Base-by-base conservation (phyloP, 2,797 vertebrate species). In the Linurgus olivaceus region DNA sequence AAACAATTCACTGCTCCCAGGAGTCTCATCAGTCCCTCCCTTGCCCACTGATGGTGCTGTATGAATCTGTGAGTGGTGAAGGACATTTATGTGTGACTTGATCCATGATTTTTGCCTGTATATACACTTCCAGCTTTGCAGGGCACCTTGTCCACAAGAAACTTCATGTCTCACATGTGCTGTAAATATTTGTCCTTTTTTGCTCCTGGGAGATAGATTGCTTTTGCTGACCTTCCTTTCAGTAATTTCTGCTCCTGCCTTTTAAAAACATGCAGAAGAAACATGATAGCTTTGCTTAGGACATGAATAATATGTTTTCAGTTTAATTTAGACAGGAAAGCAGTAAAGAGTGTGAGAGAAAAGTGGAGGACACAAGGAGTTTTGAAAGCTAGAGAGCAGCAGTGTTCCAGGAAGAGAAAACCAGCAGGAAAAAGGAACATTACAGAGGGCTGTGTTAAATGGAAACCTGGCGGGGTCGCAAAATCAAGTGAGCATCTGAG, bases 301-400 rank as follows among this genome's bases (percentile, higher is more conserved):
- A 44, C 6, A 6, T 3, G 11, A 70, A 20, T 45, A 66, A 28
- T 20, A 8, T 21, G 35, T 47, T 75, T 86, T 48, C 11, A 19
- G 3, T 44, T 65, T 68, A 58, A 59, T 73, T 76, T 42, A 31
- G 29, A 38, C 13, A 61, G 70, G 31, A 77, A 83, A 77, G 15
- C 10, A 48, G 47, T 20, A 29, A 75, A 21, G 10, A 3, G 6
- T 37, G 17, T 19, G 44, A 80, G 42, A 48, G 54, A 35, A 19
- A 48, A 31, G 12, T 6, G 17, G 14, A 18, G 23, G 47, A 66
- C 11, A 29, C 3, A 14, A 52, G 35, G 54, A 71, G 13, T 48
- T 94, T 57, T 91, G 91, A 83, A 86, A 95, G 95, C 93, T 93
- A 96, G 96, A 95, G 96, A 96, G 97, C 96, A 96, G 93, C 72